Conservation (phyloP, 2,797 vertebrate genomes). For the Hydrolagus colliei region DNA sequence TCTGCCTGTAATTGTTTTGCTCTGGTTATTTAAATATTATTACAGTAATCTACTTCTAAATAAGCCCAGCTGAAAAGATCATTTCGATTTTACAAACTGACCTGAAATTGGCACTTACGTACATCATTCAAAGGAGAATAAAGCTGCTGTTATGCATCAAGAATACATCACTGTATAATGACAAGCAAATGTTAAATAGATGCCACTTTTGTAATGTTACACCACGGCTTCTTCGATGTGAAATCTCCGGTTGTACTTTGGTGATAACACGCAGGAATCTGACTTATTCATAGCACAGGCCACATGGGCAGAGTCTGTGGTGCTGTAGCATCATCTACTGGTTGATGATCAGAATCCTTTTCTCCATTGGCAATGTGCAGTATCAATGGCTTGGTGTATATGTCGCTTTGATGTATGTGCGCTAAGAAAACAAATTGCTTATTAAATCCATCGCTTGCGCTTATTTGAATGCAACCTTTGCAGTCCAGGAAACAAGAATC, state of each 20-base stretch:
- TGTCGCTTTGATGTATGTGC: too few species aligned
- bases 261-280: not conserved
- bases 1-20: not conserved
- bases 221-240: not conserved
- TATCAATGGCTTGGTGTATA: too few species aligned
- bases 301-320: not conserved
- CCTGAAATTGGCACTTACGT: not conserved
- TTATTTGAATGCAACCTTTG: too few species aligned
- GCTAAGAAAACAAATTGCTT: too few species aligned
- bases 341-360: not conserved
- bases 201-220: not conserved
- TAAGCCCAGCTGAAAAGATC: not conserved
- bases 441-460: too few species aligned
- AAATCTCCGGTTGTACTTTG: not conserved
- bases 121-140: not conserved
- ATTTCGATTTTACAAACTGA: too few species aligned
- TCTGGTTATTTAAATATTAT: not conserved
- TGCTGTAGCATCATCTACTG: constrained; percentile 20
- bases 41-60: not conserved
- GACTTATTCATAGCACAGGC: not conserved
- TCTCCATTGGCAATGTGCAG: not conserved
- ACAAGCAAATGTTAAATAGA: not conserved
- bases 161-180: not conserved
- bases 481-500: too few species aligned
- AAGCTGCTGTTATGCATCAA: not conserved